A percentile compares a stretch with the other conserved stretches of the same genome.
Evolutionary conservation across 2,113 vertebrate genomes (phyloP).

Genomic region (Petrocephalus zakoni): DNA sequence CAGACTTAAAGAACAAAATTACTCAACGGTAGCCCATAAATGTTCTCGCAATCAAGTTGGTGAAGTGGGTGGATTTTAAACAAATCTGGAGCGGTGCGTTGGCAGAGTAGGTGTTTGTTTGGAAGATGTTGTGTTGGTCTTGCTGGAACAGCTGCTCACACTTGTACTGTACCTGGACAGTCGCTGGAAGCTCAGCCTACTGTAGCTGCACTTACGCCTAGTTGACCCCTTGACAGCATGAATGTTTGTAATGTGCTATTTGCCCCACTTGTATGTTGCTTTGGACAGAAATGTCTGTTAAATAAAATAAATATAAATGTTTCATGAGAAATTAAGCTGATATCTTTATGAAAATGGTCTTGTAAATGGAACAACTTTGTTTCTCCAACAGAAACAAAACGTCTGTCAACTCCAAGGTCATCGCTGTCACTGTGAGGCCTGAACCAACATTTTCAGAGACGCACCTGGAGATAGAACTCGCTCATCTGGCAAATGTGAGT

Average conservation of each 20-base stretch:
- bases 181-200: background rate
- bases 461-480: slow-evolving; percentile 91
- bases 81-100: background rate
- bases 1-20: background rate
- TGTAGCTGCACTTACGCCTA: background rate
- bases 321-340: background rate
- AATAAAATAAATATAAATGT: background rate
- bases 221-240: background rate
- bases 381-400: slow-evolving; percentile 82
- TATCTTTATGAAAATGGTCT: background rate
- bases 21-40: background rate
- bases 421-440: slow-evolving; percentile 91
- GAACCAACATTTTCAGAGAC: slow-evolving; percentile 81
- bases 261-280: background rate
- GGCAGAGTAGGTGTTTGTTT: background rate
- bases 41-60: background rate
- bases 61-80: background rate
- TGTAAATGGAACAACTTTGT: background rate
- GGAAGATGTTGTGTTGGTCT: background rate
- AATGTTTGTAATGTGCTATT: background rate
- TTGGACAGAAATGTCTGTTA: background rate
- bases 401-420: slow-evolving; percentile 94
- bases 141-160: background rate
- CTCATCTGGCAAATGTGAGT: slow-evolving; percentile 93
- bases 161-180: background rate